Percentiles rank a stretch among this genome's conserved stretches.
Conservation (phyloP, 2,113 vertebrate species). For the Erythrolamprus reginae region DNA sequence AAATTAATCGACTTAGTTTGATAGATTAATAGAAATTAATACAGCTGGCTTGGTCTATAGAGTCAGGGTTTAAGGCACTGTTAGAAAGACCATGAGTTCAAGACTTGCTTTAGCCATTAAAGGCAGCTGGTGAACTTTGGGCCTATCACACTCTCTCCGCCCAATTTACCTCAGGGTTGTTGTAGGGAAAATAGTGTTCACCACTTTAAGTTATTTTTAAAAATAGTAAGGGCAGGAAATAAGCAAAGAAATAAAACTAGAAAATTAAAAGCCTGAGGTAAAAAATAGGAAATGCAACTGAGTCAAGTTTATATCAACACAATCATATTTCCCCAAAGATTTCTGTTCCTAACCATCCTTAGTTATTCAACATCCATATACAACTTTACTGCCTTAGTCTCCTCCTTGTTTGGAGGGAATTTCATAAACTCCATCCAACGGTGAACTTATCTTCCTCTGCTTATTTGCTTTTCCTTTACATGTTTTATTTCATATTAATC, state of each 20-base stretch:
- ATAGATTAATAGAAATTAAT: not conserved
- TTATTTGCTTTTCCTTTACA: not conserved
- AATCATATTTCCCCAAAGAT: not conserved
- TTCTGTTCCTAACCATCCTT: not conserved
- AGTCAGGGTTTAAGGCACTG: not conserved
- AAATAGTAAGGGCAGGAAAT: too few species aligned
- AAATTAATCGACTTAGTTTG: not conserved
- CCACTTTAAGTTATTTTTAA: too few species aligned
- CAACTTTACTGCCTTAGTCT: not conserved
- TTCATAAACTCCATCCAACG: not conserved
- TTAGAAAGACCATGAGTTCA: not conserved
- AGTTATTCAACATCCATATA: not conserved
- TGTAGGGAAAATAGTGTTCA: too few species aligned
- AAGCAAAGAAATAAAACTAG: too few species aligned
- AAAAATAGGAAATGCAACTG: not conserved
- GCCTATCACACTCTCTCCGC: too few species aligned
- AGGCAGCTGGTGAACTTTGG: too few species aligned
- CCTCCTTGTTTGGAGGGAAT: not conserved
- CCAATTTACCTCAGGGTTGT: too few species aligned
- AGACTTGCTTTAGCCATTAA: not conserved
- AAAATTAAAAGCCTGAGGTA: not conserved
- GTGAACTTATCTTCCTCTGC: not conserved
- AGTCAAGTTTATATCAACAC: not conserved
- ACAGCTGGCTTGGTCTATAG: not conserved
- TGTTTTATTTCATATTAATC: not conserved